Conservation (phyloP, 2,797 vertebrate species). For the Spea hammondii region DNA sequence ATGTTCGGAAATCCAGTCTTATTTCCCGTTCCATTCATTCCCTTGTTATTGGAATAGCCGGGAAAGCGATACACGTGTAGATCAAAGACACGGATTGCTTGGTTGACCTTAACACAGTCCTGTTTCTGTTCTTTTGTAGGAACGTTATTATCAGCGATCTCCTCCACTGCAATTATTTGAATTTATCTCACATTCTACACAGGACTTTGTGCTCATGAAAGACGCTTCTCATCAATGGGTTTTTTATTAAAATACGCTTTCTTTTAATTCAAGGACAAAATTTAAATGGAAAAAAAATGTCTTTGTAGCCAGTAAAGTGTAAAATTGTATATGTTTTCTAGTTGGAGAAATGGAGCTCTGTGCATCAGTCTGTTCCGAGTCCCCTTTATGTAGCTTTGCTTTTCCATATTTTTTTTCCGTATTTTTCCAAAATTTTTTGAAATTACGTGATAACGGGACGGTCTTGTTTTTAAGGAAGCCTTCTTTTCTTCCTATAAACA, state of each 20-base stretch:
- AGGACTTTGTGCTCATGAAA: conserved; percentile 34
- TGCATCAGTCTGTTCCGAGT: background rate
- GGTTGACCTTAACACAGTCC: conserved; percentile 1
- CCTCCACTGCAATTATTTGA: conserved; percentile 44
- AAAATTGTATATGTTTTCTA: conserved; percentile 26
- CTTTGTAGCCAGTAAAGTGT: conserved; percentile 28
- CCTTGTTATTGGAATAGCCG: background rate
- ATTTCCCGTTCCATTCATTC: background rate
- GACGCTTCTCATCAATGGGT: conserved; percentile 10
- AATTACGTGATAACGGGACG: too few relatives aligned
- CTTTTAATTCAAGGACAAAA: conserved; percentile 44
- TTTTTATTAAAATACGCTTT: conserved; percentile 33
- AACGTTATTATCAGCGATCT: conserved; percentile 37
- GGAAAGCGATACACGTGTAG: conserved; percentile 5
- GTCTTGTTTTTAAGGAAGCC: too few relatives aligned
- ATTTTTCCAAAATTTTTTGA: too few relatives aligned
- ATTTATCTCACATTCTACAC: conserved; percentile 18
- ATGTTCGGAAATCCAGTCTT: background rate
- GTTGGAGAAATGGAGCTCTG: background rate
- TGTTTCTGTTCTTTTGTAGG: conserved; percentile 34
- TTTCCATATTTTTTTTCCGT: too few relatives aligned
- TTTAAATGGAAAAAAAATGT: conserved; percentile 21
- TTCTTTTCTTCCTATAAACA: too few relatives aligned
- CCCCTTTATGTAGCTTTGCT: too few relatives aligned
- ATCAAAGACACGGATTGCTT: conserved; percentile 36